phyloP scores from a whole-genome alignment of 1,140 invertebrate genomes.

The Panagrolaimus sp. region DNA sequence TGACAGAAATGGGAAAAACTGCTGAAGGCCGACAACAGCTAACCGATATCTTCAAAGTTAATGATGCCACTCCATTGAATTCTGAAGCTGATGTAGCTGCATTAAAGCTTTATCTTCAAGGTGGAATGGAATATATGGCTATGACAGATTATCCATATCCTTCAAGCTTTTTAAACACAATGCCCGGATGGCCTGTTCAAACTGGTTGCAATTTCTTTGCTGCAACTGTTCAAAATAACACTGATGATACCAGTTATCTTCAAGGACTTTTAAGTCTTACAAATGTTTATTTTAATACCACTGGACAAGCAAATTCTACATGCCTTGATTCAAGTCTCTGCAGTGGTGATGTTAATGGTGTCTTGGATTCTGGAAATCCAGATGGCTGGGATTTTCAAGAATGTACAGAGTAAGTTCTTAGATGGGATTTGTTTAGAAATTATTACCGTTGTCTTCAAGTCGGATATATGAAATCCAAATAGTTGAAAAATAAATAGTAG shows the following conservation, averaged over 20 bases:
- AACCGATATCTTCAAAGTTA: slow-evolving; percentile 9
- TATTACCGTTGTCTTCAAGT: no score
- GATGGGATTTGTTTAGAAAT: background rate
- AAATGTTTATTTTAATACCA: background rate
- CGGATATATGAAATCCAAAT: no score
- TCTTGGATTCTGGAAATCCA: slow-evolving; percentile 63
- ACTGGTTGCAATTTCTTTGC: background rate
- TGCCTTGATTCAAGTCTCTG: slow-evolving; percentile 65
- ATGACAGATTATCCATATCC: slow-evolving; percentile 62
- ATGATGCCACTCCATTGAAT: background rate
- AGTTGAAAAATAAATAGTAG: no score
- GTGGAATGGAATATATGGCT: slow-evolving; percentile 18
- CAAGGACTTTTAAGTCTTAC: background rate
- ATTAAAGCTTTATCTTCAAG: slow-evolving; percentile 15
- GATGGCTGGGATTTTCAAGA: slow-evolving; percentile 74
- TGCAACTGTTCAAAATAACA: background rate
- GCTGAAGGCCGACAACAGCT: background rate
- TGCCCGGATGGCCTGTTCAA: slow-evolving; percentile 61
- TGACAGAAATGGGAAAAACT: background rate
- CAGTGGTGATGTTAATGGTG: slow-evolving; percentile 48
- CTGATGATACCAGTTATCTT: background rate
- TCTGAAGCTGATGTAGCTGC: background rate
- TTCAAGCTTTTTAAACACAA: slow-evolving; percentile 59
- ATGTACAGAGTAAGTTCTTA: slow-evolving; percentile 17
- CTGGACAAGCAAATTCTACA: slow-evolving; percentile 48